These are phyloP conservation scores for Aethes cnicana DNA, from an alignment of 2,888 invertebrate genomes.

Conservation along the genomic window DNA sequence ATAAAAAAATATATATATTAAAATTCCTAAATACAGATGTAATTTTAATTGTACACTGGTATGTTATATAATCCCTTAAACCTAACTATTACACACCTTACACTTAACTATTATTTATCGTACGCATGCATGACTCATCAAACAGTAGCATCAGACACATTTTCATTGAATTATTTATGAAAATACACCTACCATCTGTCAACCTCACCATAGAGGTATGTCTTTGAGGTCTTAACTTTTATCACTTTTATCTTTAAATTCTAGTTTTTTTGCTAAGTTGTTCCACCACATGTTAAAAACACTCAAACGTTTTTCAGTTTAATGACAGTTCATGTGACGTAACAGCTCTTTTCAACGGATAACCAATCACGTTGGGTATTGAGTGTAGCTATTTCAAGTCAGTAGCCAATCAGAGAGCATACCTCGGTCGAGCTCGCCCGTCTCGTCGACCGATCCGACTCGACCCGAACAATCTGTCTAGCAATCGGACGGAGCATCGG, in stretches of 20 bases:
- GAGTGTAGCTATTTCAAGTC: not conserved
- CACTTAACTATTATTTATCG: no score
- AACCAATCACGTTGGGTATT: slow-evolving; percentile 3
- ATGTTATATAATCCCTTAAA: no score
- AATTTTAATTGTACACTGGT: no score
- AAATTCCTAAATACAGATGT: no score
- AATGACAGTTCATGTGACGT: not conserved
- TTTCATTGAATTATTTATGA: no score
- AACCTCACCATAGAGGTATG: slow-evolving; percentile 2
- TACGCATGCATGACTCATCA: no score
- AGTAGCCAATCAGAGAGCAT: not conserved
- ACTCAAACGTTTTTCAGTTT: not conserved
- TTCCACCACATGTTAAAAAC: not conserved
- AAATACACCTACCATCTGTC: slow-evolving; percentile 1
- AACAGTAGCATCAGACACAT: no score
- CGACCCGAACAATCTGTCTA: slow-evolving; percentile 18
- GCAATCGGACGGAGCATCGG: not conserved
- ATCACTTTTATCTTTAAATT: not conserved
- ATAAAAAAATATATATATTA: not conserved
- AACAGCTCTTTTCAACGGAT: not conserved
- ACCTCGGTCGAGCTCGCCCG: not conserved
- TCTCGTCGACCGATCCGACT: not conserved
- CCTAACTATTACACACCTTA: no score
- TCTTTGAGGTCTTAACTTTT: not conserved
- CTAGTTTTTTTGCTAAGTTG: not conserved